A percentile compares a stretch with the other conserved stretches of the same genome.
phyloP scores from a whole-genome alignment of 2,797 vertebrate species.

The Enoplosus armatus region DNA sequence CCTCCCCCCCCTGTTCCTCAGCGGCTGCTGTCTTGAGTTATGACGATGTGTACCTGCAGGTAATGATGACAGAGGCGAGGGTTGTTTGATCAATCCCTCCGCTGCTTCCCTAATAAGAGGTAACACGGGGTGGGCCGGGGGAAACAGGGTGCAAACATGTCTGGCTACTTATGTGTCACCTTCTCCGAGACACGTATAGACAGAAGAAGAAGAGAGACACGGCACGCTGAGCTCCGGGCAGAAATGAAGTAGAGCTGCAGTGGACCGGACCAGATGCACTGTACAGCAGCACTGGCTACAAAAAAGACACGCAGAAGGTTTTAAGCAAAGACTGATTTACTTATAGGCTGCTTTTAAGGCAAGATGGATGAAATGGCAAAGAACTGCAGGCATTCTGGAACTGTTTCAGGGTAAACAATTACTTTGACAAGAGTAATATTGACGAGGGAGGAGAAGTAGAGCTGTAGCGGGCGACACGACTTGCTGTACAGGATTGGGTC shows the following conservation, averaged over 20 bases:
- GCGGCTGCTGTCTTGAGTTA: slow-evolving; percentile 40
- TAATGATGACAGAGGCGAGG: slow-evolving; percentile 58
- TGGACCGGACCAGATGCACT: background rate
- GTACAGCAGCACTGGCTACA: background rate
- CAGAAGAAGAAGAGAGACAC: background rate
- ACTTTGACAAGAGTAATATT: background rate
- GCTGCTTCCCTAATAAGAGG: slow-evolving; percentile 42
- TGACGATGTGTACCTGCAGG: slow-evolving; percentile 41
- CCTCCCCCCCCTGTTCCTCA: background rate
- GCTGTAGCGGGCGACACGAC: background rate
- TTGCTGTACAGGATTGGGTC: background rate
- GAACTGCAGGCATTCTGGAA: background rate
- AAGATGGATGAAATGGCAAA: background rate
- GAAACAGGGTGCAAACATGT: slow-evolving; percentile 30
- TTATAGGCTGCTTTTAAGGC: background rate
- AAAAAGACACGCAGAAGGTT: background rate
- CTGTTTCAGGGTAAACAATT: background rate
- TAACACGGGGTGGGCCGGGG: background rate
- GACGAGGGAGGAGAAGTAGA: background rate
- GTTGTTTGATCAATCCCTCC: slow-evolving; percentile 59
- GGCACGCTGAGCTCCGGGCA: background rate
- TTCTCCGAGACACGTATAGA: slow-evolving; percentile 21
- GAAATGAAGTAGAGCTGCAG: slow-evolving; percentile 6
- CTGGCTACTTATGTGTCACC: slow-evolving; percentile 50
- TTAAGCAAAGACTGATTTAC: background rate